Conservation (phyloP, 2,113 vertebrate genomes). For the Charina bottae region DNA sequence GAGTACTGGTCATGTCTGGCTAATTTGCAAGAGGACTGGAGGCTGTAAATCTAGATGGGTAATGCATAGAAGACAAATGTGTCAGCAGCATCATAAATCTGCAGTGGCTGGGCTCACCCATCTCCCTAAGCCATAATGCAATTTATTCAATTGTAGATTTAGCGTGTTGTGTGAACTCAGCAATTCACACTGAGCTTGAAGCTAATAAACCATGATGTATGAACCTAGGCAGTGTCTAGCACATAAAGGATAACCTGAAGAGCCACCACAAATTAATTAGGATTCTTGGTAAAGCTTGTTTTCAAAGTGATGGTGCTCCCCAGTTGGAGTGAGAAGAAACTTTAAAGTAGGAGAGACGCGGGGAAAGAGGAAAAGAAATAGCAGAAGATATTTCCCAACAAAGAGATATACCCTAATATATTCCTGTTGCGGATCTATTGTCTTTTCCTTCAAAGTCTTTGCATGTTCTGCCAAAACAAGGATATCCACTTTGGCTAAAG, state of each 20-base stretch:
- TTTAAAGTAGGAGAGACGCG: too few species aligned
- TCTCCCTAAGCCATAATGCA: neutral
- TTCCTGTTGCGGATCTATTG: neutral
- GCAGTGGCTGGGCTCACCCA: neutral
- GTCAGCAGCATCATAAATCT: neutral
- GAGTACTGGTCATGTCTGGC: neutral
- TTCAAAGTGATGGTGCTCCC: neutral
- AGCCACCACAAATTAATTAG: too few species aligned
- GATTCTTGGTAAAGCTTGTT: neutral
- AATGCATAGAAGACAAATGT: neutral
- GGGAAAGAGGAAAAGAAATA: too few species aligned
- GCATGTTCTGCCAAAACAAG: neutral
- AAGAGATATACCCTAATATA: neutral
- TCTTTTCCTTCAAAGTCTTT: neutral
- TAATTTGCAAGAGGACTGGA: neutral
- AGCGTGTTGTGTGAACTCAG: neutral
- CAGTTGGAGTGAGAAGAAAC: neutral
- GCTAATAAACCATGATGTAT: neutral
- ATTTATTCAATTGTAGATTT: neutral
- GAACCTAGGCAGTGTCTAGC: neutral
- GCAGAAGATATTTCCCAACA: neutral
- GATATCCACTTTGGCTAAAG: neutral
- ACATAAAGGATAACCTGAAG: neutral
- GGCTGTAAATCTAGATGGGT: neutral
- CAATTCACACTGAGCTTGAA: too few species aligned